Conservation (phyloP, 2,888 invertebrate genomes). For the Drosophila robusta region DNA sequence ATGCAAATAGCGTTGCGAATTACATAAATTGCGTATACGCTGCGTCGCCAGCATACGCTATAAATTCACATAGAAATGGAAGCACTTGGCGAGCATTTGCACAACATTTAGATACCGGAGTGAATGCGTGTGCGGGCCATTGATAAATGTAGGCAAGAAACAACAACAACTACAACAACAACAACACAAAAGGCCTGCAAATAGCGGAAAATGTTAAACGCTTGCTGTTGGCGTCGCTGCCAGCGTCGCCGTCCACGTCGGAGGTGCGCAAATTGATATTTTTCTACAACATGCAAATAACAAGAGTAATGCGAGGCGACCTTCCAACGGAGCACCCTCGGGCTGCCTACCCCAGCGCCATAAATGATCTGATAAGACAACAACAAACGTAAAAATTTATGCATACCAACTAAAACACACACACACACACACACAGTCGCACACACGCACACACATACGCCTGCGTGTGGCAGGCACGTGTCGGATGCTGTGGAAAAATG, state of each 20-base stretch:
- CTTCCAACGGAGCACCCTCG: slow-evolving; percentile 22
- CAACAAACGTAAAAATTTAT: slow-evolving; percentile 79
- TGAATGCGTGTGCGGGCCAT: slow-evolving; percentile 33
- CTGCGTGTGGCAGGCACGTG: slow-evolving; percentile 61
- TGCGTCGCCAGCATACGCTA: slow-evolving; percentile 57
- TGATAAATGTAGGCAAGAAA: slow-evolving; percentile 60
- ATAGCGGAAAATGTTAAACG: slow-evolving; percentile 80
- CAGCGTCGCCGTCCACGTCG: slow-evolving; percentile 49
- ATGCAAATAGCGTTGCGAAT: slow-evolving; percentile 76
- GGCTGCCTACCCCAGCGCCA: slow-evolving; percentile 28
- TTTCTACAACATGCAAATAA: slow-evolving; percentile 79
- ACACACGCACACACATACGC: slow-evolving; percentile 3
- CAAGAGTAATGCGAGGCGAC: slow-evolving; percentile 70
- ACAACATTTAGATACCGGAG: slow-evolving; percentile 73
- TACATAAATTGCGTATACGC: slow-evolving; percentile 80
- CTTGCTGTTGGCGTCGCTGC: slow-evolving; percentile 39
- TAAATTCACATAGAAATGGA: slow-evolving; percentile 75
- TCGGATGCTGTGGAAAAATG: slow-evolving; percentile 79
- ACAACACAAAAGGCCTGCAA: slow-evolving; percentile 74
- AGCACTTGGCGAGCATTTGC: slow-evolving; percentile 62
- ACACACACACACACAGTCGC: slow-evolving; percentile 30
- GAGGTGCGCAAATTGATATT: slow-evolving; percentile 78
- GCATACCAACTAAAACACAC: slow-evolving; percentile 73
- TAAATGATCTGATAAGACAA: slow-evolving; percentile 80
- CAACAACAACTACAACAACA: slow-evolving; percentile 5